phyloP scores from a whole-genome alignment of 2,888 invertebrate species.

The Pristionchus japonicus region DNA sequence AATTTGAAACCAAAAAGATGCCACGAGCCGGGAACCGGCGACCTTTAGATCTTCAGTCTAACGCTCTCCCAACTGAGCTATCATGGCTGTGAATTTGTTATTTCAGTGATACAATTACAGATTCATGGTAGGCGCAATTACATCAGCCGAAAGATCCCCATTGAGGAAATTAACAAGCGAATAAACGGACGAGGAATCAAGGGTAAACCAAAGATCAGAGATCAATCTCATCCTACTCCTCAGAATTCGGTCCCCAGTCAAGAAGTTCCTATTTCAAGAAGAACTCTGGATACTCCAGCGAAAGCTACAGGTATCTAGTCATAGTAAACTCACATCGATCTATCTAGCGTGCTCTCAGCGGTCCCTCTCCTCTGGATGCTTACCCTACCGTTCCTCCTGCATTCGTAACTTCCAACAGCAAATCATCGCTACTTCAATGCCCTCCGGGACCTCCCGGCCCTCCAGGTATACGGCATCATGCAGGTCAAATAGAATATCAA shows the following conservation, averaged over 20 bases:
- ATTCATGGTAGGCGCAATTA: background rate
- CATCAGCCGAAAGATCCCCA: conserved; percentile 20
- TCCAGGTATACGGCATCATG: background rate
- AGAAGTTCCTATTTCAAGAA: conserved; percentile 23
- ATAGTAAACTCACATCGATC: background rate
- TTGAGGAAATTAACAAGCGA: background rate
- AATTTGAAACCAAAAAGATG: too few relatives aligned
- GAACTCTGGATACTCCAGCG: background rate
- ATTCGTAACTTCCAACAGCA: background rate
- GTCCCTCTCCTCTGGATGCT: background rate
- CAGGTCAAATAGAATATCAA: background rate
- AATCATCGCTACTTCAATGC: background rate
- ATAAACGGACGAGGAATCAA: conserved; percentile 24
- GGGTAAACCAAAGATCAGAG: background rate
- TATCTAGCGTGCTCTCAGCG: background rate
- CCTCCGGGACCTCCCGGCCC: conserved; percentile 30
- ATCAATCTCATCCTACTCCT: background rate
- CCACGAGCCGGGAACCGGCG: conserved; percentile 73
- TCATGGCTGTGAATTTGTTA: conserved; percentile 46
- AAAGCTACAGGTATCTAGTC: background rate
- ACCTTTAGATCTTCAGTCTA: conserved; percentile 75
- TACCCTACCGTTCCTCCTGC: background rate
- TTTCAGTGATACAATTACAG: background rate
- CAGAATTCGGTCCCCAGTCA: background rate
- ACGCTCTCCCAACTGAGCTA: conserved; percentile 75